phyloP scores from a whole-genome alignment of 2,113 vertebrate genomes.

The Vireo altiloquus region DNA sequence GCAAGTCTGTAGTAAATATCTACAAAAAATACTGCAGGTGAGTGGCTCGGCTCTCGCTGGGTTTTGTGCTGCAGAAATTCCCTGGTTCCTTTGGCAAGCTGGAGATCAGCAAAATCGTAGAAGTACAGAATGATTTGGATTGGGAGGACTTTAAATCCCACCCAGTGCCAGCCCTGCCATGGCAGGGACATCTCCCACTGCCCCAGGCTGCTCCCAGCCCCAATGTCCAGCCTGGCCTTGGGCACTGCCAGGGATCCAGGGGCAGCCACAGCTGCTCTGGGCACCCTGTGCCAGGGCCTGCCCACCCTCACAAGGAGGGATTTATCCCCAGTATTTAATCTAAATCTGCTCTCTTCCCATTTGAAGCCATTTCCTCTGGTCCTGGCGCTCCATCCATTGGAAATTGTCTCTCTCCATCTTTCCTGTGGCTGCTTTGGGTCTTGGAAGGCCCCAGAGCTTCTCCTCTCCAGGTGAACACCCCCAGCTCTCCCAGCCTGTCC shows the following conservation, averaged over 20 bases:
- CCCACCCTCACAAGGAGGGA: not conserved
- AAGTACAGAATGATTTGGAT: not conserved
- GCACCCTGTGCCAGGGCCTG: not conserved
- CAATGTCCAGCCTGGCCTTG: not conserved
- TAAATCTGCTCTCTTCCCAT: not conserved
- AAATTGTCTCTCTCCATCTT: fast-evolving
- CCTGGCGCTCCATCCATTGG: not conserved
- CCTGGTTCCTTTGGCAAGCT: not conserved
- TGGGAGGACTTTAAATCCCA: not conserved
- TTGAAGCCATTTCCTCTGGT: not conserved
- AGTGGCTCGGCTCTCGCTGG: not conserved
- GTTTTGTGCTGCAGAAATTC: not conserved
- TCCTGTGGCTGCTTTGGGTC: fast-evolving
- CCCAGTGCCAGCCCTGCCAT: not conserved
- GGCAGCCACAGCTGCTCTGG: not conserved
- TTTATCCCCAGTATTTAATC: fast-evolving
- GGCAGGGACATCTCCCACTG: not conserved
- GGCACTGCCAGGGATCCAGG: not conserved
- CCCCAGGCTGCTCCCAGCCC: not conserved
- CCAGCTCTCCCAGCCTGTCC: not conserved
- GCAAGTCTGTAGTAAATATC: not conserved
- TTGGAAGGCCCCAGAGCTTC: not conserved
- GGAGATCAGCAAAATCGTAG: not conserved
- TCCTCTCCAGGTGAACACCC: not conserved
- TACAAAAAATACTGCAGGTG: not conserved